Base-by-base conservation (phyloP, 2,888 invertebrate species). In the Hemaris fuciformis region DNA sequence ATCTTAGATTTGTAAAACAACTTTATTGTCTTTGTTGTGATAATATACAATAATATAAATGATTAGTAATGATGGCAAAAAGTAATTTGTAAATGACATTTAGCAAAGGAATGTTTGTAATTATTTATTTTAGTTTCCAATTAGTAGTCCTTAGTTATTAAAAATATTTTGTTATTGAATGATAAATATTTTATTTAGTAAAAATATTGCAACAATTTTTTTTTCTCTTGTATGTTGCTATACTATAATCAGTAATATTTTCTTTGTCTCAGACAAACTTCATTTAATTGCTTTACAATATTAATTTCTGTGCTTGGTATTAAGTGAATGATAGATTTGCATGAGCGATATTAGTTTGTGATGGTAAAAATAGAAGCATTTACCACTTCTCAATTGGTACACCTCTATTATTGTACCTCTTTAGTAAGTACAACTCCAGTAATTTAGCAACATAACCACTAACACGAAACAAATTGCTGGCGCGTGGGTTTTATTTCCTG, bases 401-500 rank as follows among this genome's bases (percentile, higher is more conserved):
- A 38, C n/a, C 38, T 38, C 38, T n/a, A 4, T n/a, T 38, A n/a
- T 45, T 45, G 10, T 13, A 22, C 45, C 18, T 31, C 31, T 6
- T 7, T 8, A 15, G 4, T 38, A 38, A 38, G n/a, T 53, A 53
- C 31, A 53, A 48, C 48, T 48, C 15, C 48, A 48, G 15, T 27
- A 27, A 53, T 31, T 56, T 46, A 62, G 53, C 20, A 20, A 23
- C 25, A 25, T 53, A 62, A 23, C 64, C 58, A 57, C 61, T 45
- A 38, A 23, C 45, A 58, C 62, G 62, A 60, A 62, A 60, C 65
- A 65, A 68, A 68, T 70, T 68, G 66, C 45, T n/a, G 20, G 8
- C 45, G 72, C 66, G 73, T 74, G 67, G 74, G 71, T 59, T 66
- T 64, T 53, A 64, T 64, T 66, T 66, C 62, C 65, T 63, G 64